Conservation (phyloP, 2,888 invertebrate species). For the Entomobrya proxima region DNA sequence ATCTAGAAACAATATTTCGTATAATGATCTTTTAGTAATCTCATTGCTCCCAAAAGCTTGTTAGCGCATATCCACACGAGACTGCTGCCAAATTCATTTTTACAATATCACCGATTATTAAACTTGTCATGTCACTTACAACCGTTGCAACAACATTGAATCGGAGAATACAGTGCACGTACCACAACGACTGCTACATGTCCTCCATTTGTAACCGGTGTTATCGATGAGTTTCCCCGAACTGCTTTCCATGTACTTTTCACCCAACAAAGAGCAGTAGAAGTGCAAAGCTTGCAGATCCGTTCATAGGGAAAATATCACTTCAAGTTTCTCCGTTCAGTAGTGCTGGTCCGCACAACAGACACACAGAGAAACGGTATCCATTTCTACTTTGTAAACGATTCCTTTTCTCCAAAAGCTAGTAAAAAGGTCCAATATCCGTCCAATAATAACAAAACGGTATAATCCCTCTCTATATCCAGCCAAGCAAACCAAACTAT, state of each 20-base stretch:
- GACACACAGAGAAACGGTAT: not conserved
- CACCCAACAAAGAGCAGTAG: not conserved
- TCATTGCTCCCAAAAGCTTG: no score
- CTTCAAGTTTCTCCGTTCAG: not conserved
- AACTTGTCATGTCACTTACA: constrained; percentile 59
- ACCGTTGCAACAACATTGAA: not conserved
- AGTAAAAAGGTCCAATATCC: not conserved
- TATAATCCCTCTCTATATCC: constrained; percentile 5
- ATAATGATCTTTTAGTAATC: no score
- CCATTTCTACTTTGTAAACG: not conserved
- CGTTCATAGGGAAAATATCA: not conserved
- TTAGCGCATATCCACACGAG: no score
- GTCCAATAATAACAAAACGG: not conserved
- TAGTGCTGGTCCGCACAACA: not conserved
- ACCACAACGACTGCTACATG: not conserved
- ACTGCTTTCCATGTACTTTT: not conserved
- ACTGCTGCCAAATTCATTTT: no score
- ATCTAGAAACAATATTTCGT: no score
- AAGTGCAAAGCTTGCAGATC: not conserved
- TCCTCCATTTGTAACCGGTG: constrained; percentile 33
- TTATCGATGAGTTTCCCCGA: constrained; percentile 29
- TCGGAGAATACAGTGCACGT: not conserved
- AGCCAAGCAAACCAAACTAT: not conserved
- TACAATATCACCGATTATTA: constrained; percentile 60
- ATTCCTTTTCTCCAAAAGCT: not conserved